Base-by-base conservation (phyloP, 2,113 vertebrate genomes). In the Chauna torquata region DNA sequence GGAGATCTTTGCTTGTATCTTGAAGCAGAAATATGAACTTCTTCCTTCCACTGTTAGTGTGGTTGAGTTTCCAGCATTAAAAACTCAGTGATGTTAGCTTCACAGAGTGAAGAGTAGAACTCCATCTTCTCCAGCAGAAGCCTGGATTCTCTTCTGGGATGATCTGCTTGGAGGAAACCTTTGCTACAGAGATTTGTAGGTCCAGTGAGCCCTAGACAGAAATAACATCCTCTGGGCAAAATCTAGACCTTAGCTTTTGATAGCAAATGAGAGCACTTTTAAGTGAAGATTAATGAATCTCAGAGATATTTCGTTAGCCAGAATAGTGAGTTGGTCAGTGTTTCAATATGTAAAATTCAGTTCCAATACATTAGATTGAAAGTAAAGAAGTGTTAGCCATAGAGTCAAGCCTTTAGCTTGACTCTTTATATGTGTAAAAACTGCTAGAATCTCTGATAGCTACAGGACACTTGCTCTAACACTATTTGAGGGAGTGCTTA, bases 111-210 rank as follows among this genome's bases (percentile, higher is more conserved):
- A 12, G 19, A 70, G 54, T 16, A 65, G 32, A 45, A 34, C 34
- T 62, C 4, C 1, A 0, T 44, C 15, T 2, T 52, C 66, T 45
- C 55, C 42, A 2, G 1, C 8, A 20, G n/a, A 11, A 66, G 40
- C 22, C 6, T 6, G 0, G 17, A 2, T 34, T 75, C 22, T 50
- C 5, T 4, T 18, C 12, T 20, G 28, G 19, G 34, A 16, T 12
- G 3, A 0, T 3, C 50, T 16, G 40, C 57, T 55, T 3, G 1
- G 5, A 62, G 65, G 45, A 8, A 47, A 0, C 30, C 69, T 14
- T 18, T 49, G 14, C 27, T 34, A 3, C 42, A 5, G 54, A 40
- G 54, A 20, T 27, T 30, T 32, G n/a, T 11, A 38, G 12, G 50
- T 38, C 18, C 28, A 8, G 52, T 7, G 34, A 68, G 28, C 44